Base-by-base conservation (phyloP, 2,888 invertebrate species). In the Helicoverpa assulta region DNA sequence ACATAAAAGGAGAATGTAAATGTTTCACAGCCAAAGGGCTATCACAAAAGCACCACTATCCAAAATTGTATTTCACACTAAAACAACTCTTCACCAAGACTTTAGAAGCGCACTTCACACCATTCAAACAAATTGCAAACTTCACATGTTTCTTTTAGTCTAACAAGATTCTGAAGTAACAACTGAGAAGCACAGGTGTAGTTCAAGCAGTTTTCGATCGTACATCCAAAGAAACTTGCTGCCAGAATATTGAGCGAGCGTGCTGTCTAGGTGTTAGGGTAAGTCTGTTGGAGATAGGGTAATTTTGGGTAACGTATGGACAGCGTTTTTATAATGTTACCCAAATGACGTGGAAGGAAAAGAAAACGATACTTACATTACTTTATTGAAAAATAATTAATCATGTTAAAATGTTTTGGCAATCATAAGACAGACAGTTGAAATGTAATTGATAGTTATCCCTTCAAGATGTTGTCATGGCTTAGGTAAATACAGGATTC, bases 101-200 rank as follows among this genome's bases (percentile, higher is more conserved):
- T 54, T 14, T 29, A 10, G 40, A 55, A 61, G 6, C 0, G 19
- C 43, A 55, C 29, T 50, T 7, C 51, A n/a, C 47, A 59, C 61
- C 54, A 56, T 62, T 80, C 21, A 18, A 65, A 69, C 59, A 70
- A 59, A 54, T 54, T 40, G 50, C 55, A 29, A 62, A 82, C 57
- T 76, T 67, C 60, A 64, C 61, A 70, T 66, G 33, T 55, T 69
- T 29, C 51, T 69, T 80, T 76, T 77, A 67, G 76, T 70, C 62
- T 33, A 80, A 80, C 70, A 68, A 73, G 76, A 73, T 82, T 76
- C 62, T 52, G 50, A 61, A 67, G 76, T 68, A 71, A 68, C 68
- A 55, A 68, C 60, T 62, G 16, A 29, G 43, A 21, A 40, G 53
- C 65, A 37, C 61, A 68, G 61, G 76, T 64, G 53, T 60, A 67